Evolutionary conservation across 2,797 vertebrate species (phyloP).

Genomic region (Neosilurus mollespiculum): DNA sequence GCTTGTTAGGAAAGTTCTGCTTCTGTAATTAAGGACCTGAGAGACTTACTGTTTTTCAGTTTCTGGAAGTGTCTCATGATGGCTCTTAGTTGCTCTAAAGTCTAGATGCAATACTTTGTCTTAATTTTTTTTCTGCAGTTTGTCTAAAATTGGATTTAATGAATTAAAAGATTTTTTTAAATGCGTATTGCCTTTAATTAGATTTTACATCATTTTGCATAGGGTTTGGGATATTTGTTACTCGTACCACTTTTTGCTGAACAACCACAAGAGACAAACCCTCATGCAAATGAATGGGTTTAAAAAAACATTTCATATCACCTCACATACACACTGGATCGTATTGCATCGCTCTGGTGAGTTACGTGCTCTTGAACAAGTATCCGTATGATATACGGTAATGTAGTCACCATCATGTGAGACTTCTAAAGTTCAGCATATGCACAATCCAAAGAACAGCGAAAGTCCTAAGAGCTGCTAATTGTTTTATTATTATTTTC

Average conservation of each 20-base stretch:
- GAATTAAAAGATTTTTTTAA: neutral
- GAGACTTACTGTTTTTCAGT: constrained; percentile 38
- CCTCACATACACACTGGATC: neutral
- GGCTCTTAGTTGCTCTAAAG: constrained; percentile 15
- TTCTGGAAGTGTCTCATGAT: constrained; percentile 37
- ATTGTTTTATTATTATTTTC: neutral
- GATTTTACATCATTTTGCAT: neutral
- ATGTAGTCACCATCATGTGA: neutral
- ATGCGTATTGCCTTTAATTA: neutral
- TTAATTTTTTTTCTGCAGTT: neutral
- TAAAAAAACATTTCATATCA: neutral
- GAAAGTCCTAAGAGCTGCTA: neutral
- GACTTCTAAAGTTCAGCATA: neutral
- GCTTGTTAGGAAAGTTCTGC: constrained; percentile 53
- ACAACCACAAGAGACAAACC: neutral
- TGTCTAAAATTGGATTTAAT: neutral
- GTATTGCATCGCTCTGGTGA: neutral
- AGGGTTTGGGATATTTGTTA: neutral
- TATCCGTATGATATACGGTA: neutral
- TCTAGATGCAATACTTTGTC: neutral
- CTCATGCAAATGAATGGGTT: neutral
- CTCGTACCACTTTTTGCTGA: neutral
- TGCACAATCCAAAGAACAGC: neutral
- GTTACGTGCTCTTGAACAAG: no score
- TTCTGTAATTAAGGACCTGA: constrained; percentile 47